Evolutionary conservation across 2,888 invertebrate species (phyloP), one percentile per base, ranked within the genome.

Genomic region (Atethmia centrago): DNA sequence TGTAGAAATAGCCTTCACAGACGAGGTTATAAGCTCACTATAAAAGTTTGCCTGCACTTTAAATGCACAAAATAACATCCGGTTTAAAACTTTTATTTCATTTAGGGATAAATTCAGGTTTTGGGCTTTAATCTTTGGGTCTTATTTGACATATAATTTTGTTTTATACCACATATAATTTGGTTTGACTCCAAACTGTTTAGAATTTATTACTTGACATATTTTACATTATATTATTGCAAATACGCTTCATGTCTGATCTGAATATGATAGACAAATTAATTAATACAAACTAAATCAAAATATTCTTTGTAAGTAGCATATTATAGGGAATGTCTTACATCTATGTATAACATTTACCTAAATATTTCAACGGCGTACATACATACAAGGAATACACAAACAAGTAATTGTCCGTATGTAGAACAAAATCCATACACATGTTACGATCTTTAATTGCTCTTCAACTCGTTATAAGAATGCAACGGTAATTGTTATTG

Each of bases 401-500:
- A 28, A 49, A 64, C 42, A 70, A 71, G 77, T 61, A 67, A 25
- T 64, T 70, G 9, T 55, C 56, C 61, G 1, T 69, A 64, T 74
- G 36, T 71, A 74, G 69, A 82, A 42, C 77, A 71, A 73, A 70
- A 71, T 59, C 4, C 14, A n/a, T 28, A 67, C 49, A 84, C 19
- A 56, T 76, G 65, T 64, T 49, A 58, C 63, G 58, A 47, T 64
- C 55, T 76, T 55, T 51, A 71, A 82, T 82, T 74, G 51, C 63
- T 47, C 36, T 36, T 63, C 63, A 70, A 47, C 53, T 69, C 58
- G 4, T 53, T 58, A 51, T 55, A 76, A 64, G 66, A 79, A 78
- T 72, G 62, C 36, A 68, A 63, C 67, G 53, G 21, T 74, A 74
- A 85, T 69, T 73, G 59, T 73, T 67, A 62, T 72, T 67, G 31